Evolutionary conservation across 2,797 vertebrate species (phyloP).

Genomic region (Leontocebus nigricollis): DNA sequence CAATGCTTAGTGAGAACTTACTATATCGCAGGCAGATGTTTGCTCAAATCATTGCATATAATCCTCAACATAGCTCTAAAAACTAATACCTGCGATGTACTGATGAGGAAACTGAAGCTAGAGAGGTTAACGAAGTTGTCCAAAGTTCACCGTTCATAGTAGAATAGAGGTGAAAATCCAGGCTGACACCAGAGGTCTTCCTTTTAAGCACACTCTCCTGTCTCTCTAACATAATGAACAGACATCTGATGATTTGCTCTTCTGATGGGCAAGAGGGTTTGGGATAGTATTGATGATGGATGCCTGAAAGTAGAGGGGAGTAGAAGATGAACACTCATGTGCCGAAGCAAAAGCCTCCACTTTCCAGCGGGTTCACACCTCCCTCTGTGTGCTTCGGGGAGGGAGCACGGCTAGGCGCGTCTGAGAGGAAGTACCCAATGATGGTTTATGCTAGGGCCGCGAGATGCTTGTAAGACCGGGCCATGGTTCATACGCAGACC

Average conservation of each 20-base stretch:
- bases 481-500: background rate
- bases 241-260: background rate
- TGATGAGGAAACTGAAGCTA: background rate
- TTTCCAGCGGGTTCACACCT: background rate
- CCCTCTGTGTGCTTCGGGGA: background rate
- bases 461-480: accelerated
- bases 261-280: background rate
- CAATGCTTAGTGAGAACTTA: background rate
- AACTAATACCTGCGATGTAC: background rate
- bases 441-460: background rate
- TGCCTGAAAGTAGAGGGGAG: background rate
- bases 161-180: background rate
- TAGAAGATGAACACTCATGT: background rate
- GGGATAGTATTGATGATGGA: background rate
- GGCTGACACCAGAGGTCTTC: background rate
- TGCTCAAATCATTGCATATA: background rate
- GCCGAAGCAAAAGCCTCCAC: background rate
- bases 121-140: background rate
- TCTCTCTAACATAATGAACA: background rate
- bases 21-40: background rate
- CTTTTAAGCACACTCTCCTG: background rate
- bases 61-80: background rate
- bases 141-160: background rate
- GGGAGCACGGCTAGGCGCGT: accelerated
- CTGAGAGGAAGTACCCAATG: background rate